Conservation (phyloP, 1,140 invertebrate species). For the Neuroterus valhalla region DNA sequence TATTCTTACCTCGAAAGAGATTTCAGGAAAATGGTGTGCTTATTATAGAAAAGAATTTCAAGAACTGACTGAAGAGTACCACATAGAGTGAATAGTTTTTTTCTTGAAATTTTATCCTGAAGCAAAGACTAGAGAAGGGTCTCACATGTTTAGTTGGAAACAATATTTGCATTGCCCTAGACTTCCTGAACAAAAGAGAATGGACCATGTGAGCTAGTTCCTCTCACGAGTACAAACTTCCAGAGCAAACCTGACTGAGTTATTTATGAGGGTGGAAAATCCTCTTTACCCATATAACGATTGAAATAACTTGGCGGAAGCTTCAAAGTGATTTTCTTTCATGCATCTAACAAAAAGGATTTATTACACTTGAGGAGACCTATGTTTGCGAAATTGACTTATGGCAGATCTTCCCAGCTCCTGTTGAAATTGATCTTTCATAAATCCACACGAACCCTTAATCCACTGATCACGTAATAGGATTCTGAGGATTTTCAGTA, state of each 20-base stretch:
- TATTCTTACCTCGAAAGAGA: no score
- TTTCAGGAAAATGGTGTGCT: no score
- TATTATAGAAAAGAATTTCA: no score
- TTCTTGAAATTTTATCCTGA: neutral
- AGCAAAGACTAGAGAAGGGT: neutral
- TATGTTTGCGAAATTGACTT: conserved; percentile 16
- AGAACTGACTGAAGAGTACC: no score
- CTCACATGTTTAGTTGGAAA: neutral
- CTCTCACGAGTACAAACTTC: conserved; percentile 17
- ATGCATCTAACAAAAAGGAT: conserved; percentile 14
- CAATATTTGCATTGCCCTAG: neutral
- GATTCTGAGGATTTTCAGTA: neutral
- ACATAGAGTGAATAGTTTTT: no score
- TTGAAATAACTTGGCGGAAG: conserved; percentile 18
- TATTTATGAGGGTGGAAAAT: conserved; percentile 27
- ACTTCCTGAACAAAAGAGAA: neutral
- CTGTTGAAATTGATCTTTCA: neutral
- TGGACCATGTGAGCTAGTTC: neutral
- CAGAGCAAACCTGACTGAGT: conserved; percentile 26
- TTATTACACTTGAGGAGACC: conserved; percentile 16
- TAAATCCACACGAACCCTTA: neutral
- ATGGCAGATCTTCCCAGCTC: neutral
- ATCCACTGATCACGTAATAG: neutral
- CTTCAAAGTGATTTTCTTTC: conserved; percentile 22
- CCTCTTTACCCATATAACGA: conserved; percentile 17